Conservation (phyloP, 2,888 invertebrate species). For the Amblyjoppa fuscipennis region DNA sequence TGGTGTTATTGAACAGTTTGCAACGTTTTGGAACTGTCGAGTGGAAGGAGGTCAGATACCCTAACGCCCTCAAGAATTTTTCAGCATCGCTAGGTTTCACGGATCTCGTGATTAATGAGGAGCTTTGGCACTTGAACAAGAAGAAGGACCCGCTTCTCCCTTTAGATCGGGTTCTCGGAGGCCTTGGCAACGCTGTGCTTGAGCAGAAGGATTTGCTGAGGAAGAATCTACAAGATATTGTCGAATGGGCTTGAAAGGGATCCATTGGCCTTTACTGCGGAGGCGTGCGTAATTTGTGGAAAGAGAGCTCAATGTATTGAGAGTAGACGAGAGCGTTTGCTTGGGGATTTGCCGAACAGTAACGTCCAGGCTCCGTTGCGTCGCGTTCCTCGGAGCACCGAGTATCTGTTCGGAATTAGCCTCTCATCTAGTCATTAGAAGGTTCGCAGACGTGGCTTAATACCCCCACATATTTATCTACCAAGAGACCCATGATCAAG, state of each 20-base stretch:
- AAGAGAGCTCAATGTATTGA: constrained; percentile 67
- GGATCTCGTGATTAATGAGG: constrained; percentile 72
- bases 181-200: constrained; percentile 52
- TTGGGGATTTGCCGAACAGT: constrained; percentile 61
- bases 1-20: constrained; percentile 31
- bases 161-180: constrained; percentile 54
- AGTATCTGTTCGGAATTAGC: constrained; percentile 52
- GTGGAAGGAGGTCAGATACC: constrained; percentile 65
- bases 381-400: constrained; percentile 57
- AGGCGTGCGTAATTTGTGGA: constrained; percentile 64
- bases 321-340: constrained; percentile 50
- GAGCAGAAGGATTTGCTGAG: constrained; percentile 51
- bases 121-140: constrained; percentile 56
- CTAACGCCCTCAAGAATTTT: constrained; percentile 53
- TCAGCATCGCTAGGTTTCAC: constrained; percentile 57
- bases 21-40: constrained; percentile 57
- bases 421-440: constrained; percentile 63
- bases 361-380: constrained; percentile 62
- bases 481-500: constrained; percentile 7
- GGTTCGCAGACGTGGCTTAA: constrained; percentile 65
- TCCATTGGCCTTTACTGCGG: constrained; percentile 41
- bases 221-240: constrained; percentile 51
- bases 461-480: constrained; percentile 53
- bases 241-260: constrained; percentile 58
- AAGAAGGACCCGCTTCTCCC: constrained; percentile 54